Conservation (phyloP, 2,888 invertebrate species). For the Dugesia japonica region DNA sequence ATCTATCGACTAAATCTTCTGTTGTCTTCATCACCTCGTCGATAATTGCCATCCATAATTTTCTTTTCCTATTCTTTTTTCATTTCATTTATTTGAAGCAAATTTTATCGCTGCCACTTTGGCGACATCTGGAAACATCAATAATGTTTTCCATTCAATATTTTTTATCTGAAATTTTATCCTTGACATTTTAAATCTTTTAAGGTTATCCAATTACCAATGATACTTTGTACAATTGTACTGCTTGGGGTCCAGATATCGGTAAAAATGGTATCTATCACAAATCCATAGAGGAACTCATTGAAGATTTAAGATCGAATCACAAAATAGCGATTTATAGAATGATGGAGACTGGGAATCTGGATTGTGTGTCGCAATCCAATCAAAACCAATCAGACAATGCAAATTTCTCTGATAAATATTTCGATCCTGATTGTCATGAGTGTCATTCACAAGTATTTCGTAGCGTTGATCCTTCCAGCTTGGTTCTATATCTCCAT, state of each 20-base stretch:
- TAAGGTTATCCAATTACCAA: slow-evolving; percentile 88
- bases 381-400: background rate
- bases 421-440: background rate
- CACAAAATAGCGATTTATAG: background rate
- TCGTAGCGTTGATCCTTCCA: background rate
- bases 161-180: no score
- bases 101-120: no score
- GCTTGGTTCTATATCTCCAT: background rate
- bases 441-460: background rate
- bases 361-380: background rate
- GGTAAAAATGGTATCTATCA: slow-evolving; percentile 72
- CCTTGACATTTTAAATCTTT: no score
- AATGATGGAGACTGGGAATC: background rate
- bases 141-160: no score
- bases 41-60: no score
- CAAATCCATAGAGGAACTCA: slow-evolving; percentile 64
- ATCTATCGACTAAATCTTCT: no score
- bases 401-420: background rate
- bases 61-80: no score
- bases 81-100: no score
- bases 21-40: no score
- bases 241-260: slow-evolving; percentile 78
- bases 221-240: slow-evolving; percentile 86
- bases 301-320: slow-evolving; percentile 57
- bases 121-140: no score